phyloP scores from a whole-genome alignment of 2,797 vertebrate species.

The Rhabdophis nuchalis region DNA sequence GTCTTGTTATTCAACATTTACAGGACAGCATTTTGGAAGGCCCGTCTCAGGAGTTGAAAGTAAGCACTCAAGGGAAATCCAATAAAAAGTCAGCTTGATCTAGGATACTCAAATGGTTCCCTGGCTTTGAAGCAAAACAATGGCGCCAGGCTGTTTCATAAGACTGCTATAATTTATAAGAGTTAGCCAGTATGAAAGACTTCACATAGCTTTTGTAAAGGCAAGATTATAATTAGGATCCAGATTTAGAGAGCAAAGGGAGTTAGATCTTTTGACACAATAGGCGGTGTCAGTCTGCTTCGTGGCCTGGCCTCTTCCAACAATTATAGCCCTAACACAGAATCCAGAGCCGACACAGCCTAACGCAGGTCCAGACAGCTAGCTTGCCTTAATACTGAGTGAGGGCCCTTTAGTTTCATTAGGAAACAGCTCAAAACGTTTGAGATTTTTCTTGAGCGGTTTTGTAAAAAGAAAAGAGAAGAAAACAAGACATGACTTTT shows the following conservation, averaged over 20 bases:
- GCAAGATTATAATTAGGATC: slow-evolving; percentile 21
- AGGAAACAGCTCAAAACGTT: neutral
- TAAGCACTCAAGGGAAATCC: slow-evolving; percentile 50
- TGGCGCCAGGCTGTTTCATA: neutral
- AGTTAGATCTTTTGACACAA: neutral
- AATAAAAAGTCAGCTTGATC: slow-evolving; percentile 45
- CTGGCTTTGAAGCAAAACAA: slow-evolving; percentile 26
- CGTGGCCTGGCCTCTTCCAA: neutral
- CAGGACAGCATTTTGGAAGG: slow-evolving; percentile 36
- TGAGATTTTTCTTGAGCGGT: neutral
- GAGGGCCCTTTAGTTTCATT: neutral
- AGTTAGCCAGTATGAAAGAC: neutral
- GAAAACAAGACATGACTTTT: neutral
- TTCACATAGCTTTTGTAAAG: slow-evolving; percentile 10
- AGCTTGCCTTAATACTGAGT: neutral
- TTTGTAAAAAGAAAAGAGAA: neutral
- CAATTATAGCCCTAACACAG: neutral
- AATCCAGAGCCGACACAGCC: neutral
- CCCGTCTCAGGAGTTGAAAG: slow-evolving; percentile 53
- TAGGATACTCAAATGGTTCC: slow-evolving; percentile 28
- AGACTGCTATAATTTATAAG: slow-evolving; percentile 1
- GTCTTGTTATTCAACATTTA: slow-evolving; percentile 67
- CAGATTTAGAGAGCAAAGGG: slow-evolving; percentile 8
- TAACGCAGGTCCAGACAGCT: neutral
- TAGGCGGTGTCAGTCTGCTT: slow-evolving; percentile 9